These are phyloP conservation scores for Lytechinus pictus DNA, from an alignment of 35 echinoderm and acorn worm genomes.

Conservation along the genomic window DNA sequence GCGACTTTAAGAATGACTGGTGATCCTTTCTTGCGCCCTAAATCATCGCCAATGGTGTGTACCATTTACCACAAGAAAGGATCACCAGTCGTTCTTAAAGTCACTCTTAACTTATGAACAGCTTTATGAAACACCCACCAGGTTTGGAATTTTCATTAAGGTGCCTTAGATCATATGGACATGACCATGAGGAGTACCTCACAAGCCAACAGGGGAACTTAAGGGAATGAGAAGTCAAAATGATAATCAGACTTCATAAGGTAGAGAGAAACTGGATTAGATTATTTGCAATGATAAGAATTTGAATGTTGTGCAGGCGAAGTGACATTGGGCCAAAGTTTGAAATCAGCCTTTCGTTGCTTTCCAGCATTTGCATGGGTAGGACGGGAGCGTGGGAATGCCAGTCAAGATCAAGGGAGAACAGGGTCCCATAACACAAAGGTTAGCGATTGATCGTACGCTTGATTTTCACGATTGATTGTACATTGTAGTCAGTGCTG, in stretches of 20 bases:
- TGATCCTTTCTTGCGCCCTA: too few relatives aligned
- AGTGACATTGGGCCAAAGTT: neutral
- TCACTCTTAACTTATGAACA: too few relatives aligned
- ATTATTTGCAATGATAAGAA: neutral
- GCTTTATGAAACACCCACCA: too few relatives aligned
- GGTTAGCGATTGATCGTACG: too few relatives aligned
- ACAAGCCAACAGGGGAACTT: neutral
- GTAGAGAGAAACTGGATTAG: neutral
- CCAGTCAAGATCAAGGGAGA: slow-evolving; percentile 24
- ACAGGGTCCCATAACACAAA: too few relatives aligned
- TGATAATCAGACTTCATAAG: neutral
- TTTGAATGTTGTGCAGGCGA: neutral
- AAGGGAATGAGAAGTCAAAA: neutral
- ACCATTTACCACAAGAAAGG: too few relatives aligned
- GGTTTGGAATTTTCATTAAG: too few relatives aligned
- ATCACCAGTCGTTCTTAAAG: too few relatives aligned
- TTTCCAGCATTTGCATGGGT: neutral
- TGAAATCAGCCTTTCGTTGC: neutral
- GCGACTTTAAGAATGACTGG: too few relatives aligned
- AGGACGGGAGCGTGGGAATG: slow-evolving; percentile 6
- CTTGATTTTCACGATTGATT: too few relatives aligned
- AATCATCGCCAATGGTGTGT: too few relatives aligned
- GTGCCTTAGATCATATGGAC: neutral
- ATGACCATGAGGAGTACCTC: neutral
- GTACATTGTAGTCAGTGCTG: too few relatives aligned